phyloP scores from a whole-genome alignment of 1,140 invertebrate species.

The Planococcus citri region DNA sequence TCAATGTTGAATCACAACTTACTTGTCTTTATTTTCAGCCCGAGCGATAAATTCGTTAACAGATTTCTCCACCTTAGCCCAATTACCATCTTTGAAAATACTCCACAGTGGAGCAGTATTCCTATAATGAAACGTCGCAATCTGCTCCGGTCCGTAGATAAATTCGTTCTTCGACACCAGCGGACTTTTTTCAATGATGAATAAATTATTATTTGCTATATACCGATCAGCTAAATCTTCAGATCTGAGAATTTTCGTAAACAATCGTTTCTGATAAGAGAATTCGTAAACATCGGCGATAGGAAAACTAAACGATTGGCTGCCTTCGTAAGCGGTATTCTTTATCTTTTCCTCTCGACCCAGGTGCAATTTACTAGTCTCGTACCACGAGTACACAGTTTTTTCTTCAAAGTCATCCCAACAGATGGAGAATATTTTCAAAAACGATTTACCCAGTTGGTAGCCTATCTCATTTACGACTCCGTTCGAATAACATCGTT shows the following conservation, averaged over 20 bases:
- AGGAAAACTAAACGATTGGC: background rate
- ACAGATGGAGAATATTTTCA: slow-evolving; percentile 20
- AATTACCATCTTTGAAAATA: slow-evolving; percentile 42
- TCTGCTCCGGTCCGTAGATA: slow-evolving; percentile 34
- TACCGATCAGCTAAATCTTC: background rate
- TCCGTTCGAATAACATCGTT: background rate
- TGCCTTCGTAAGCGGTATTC: slow-evolving; percentile 5
- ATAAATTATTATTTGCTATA: background rate
- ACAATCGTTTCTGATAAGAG: background rate
- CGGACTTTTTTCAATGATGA: slow-evolving; percentile 33
- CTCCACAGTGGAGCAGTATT: slow-evolving; percentile 46
- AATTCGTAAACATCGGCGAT: slow-evolving; percentile 10
- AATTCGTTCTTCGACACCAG: slow-evolving; percentile 38
- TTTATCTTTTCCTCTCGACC: slow-evolving; percentile 19
- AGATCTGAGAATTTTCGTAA: slow-evolving; percentile 12
- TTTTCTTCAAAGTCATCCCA: slow-evolving; percentile 17
- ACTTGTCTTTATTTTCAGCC: too few relatives aligned
- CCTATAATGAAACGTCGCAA: slow-evolving; percentile 38
- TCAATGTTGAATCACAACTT: too few relatives aligned
- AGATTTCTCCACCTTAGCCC: slow-evolving; percentile 31
- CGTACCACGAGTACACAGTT: slow-evolving; percentile 18
- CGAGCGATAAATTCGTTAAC: too few relatives aligned
- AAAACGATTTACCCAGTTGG: background rate
- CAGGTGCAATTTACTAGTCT: background rate
- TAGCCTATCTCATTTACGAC: background rate